Percentiles rank a stretch among this genome's conserved stretches.
These are phyloP conservation scores for Ianthella basta DNA, from an alignment of 37 sponge, comb jelly and placozoan species.

Conservation along the genomic window DNA sequence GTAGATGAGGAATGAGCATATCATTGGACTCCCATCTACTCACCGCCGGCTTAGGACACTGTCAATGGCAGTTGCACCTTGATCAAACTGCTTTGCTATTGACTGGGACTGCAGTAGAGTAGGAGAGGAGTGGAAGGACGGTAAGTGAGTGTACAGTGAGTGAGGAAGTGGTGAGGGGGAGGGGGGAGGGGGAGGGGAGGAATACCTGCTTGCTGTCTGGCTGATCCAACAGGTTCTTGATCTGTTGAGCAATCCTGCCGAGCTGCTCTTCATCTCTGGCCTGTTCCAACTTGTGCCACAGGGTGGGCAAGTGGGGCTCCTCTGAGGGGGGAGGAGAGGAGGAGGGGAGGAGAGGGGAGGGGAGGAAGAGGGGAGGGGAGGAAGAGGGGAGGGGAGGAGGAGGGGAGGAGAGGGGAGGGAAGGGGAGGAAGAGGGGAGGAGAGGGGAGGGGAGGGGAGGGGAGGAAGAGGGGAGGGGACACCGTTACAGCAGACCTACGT, in stretches of 20 bases:
- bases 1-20: background rate
- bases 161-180: too few relatives aligned
- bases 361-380: background rate
- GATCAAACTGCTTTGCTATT: background rate
- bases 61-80: conserved; percentile 16
- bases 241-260: conserved; percentile 49
- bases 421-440: too few relatives aligned
- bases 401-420: background rate
- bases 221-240: conserved; percentile 54
- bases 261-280: conserved; percentile 51
- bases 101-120: background rate
- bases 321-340: conserved; percentile 33
- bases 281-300: conserved; percentile 61
- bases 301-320: conserved; percentile 52
- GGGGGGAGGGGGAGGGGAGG: too few relatives aligned
- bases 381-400: background rate
- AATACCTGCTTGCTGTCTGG: conserved; percentile 23
- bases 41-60: background rate
- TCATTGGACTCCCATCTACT: background rate
- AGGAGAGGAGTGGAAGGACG: too few relatives aligned
- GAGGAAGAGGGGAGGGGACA: too few relatives aligned
- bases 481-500: too few relatives aligned
- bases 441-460: too few relatives aligned
- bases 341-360: background rate
- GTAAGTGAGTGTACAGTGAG: too few relatives aligned